Evolutionary conservation across 2,797 vertebrate genomes (phyloP).

Genomic region (Alcedo atthis): DNA sequence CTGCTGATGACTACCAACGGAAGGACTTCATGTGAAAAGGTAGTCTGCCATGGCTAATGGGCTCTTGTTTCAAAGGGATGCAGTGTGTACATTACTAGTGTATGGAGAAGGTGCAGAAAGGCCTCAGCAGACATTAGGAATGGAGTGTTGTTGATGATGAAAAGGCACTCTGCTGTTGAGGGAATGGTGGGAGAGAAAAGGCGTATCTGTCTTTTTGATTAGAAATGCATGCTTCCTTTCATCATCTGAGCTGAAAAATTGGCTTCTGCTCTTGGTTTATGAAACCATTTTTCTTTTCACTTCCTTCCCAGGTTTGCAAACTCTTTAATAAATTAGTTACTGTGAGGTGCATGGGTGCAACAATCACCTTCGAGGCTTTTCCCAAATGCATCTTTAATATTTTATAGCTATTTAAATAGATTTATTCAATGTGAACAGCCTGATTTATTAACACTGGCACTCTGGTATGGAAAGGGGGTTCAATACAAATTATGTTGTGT

Average conservation of each 20-base stretch:
- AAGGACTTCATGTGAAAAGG: conserved; percentile 80
- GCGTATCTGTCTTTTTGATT: conserved; percentile 87
- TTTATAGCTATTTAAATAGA: conserved; percentile 87
- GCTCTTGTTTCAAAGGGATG: conserved; percentile 83
- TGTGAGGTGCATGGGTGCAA: conserved; percentile 81
- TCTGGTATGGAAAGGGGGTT: conserved; percentile 70
- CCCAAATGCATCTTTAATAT: conserved; percentile 85
- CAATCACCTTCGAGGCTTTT: conserved; percentile 83
- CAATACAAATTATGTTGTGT: conserved; percentile 76
- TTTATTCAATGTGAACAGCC: conserved; percentile 81
- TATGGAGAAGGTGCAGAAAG: conserved; percentile 82
- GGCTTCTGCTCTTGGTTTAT: conserved; percentile 84
- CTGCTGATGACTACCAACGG: conserved; percentile 78
- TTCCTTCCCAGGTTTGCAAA: conserved; percentile 83
- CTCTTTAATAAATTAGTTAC: conserved; percentile 86
- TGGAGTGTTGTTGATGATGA: conserved; percentile 86
- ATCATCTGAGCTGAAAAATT: conserved; percentile 85
- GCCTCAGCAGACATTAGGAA: conserved; percentile 83
- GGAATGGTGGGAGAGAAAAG: conserved; percentile 81
- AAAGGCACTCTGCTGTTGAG: conserved; percentile 84
- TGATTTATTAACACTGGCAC: conserved; percentile 80
- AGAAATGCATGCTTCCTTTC: conserved; percentile 87
- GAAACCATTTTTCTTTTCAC: conserved; percentile 84
- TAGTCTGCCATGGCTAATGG: conserved; percentile 82
- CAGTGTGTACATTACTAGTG: conserved; percentile 81